Conservation (phyloP, 1,140 invertebrate species). For the Trinorchestia longiramus region DNA sequence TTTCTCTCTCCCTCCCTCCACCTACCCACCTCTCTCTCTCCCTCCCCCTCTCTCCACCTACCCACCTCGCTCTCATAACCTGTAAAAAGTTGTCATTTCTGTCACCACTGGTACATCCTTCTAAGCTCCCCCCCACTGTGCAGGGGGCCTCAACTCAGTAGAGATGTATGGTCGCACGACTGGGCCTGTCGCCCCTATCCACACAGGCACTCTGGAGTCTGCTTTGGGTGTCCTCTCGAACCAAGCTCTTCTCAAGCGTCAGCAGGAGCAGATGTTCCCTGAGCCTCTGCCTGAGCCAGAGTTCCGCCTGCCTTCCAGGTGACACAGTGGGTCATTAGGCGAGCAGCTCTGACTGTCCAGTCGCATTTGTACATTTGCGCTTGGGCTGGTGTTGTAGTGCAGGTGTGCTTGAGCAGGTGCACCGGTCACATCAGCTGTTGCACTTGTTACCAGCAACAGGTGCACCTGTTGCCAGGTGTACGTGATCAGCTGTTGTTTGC, state of each 20-base stretch:
- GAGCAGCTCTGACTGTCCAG: background rate
- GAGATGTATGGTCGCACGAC: conserved; percentile 54
- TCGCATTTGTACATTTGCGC: no score
- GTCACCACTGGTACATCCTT: no score
- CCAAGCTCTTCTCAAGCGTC: conserved; percentile 2
- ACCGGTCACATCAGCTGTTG: no score
- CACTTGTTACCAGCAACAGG: no score
- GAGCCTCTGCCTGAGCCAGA: conserved; percentile 57
- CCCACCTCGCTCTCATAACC: background rate
- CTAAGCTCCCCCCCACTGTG: background rate
- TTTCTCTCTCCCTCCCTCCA: background rate
- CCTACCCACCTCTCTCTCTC: background rate
- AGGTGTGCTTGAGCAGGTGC: no score
- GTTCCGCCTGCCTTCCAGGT: conserved; percentile 58
- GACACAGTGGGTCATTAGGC: background rate
- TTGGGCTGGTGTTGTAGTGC: no score
- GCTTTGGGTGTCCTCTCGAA: conserved; percentile 57
- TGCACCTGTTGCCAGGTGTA: no score
- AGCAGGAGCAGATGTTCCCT: conserved; percentile 59
- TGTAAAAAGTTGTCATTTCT: no score
- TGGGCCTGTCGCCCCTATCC: conserved; percentile 40
- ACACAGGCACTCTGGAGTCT: conserved; percentile 63
- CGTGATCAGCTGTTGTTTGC: no score
- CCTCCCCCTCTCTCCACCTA: background rate
- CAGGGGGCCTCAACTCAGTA: conserved; percentile 62